phyloP scores from a whole-genome alignment of 2,888 invertebrate genomes.

The Platerodrilus igneus region DNA sequence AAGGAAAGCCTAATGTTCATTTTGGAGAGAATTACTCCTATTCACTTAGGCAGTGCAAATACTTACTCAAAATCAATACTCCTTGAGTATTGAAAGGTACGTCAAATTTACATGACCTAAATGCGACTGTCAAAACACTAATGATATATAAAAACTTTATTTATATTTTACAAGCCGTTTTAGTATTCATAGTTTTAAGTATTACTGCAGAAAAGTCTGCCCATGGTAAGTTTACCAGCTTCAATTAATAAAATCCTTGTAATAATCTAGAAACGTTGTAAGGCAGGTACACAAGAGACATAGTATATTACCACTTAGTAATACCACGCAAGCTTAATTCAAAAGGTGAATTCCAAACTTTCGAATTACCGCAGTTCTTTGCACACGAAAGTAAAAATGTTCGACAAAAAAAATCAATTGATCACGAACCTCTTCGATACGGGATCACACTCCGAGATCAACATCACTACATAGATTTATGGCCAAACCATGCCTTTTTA shows the following conservation, averaged over 20 bases:
- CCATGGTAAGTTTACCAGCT: neutral
- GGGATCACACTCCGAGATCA: constrained; percentile 37
- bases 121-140: too few relatives aligned
- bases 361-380: constrained; percentile 48
- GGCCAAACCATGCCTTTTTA: constrained; percentile 51
- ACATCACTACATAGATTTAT: constrained; percentile 46
- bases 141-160: too few relatives aligned
- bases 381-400: constrained; percentile 32
- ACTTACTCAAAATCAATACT: too few relatives aligned
- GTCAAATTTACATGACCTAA: too few relatives aligned
- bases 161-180: too few relatives aligned
- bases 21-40: too few relatives aligned
- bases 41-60: too few relatives aligned
- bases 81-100: too few relatives aligned
- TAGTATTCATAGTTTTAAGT: too few relatives aligned
- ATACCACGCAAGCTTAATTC: constrained; percentile 48
- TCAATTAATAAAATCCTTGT: neutral
- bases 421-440: constrained; percentile 38
- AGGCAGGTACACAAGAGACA: constrained; percentile 50
- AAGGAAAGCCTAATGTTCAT: too few relatives aligned
- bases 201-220: neutral
- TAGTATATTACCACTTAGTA: constrained; percentile 47
- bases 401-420: constrained; percentile 27
- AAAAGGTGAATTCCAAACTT: constrained; percentile 48
- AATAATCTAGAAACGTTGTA: too few relatives aligned